Percentiles rank a stretch among this genome's conserved stretches.
These are phyloP conservation scores for Hymenopus coronatus DNA, from an alignment of 2,888 invertebrate species.

Conservation along the genomic window DNA sequence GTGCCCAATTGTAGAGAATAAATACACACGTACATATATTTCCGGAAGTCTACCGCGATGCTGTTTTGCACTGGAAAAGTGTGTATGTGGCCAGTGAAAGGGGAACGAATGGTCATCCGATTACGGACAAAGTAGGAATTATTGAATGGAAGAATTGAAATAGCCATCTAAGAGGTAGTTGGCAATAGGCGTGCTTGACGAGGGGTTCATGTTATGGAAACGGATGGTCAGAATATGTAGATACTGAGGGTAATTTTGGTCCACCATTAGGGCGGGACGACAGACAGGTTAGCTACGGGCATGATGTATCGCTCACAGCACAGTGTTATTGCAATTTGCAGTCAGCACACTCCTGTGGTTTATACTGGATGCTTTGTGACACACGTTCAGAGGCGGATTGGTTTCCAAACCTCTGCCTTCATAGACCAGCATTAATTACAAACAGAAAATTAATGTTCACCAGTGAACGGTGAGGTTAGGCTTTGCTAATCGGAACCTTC, in stretches of 20 bases:
- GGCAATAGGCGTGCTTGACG: background rate
- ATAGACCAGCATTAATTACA: background rate
- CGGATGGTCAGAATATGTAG: background rate
- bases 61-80: no score
- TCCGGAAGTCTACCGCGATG: no score
- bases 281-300: background rate
- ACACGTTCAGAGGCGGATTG: background rate
- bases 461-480: background rate
- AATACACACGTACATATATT: no score
- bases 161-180: background rate
- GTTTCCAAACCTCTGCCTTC: background rate
- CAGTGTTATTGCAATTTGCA: slow-evolving; percentile 13
- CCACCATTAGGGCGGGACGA: background rate
- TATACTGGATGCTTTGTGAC: slow-evolving; percentile 18
- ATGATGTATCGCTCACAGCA: slow-evolving; percentile 1
- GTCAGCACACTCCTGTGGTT: slow-evolving; percentile 10
- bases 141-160: no score
- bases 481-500: background rate
- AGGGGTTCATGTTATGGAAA: background rate
- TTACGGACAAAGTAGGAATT: no score
- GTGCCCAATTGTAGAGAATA: no score
- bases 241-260: background rate
- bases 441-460: background rate
- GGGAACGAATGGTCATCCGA: no score
- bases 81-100: no score